Percentiles rank a stretch among this genome's conserved stretches.
Evolutionary conservation across 2,797 vertebrate species (phyloP).

Genomic region (Coccyzus lansbergi): DNA sequence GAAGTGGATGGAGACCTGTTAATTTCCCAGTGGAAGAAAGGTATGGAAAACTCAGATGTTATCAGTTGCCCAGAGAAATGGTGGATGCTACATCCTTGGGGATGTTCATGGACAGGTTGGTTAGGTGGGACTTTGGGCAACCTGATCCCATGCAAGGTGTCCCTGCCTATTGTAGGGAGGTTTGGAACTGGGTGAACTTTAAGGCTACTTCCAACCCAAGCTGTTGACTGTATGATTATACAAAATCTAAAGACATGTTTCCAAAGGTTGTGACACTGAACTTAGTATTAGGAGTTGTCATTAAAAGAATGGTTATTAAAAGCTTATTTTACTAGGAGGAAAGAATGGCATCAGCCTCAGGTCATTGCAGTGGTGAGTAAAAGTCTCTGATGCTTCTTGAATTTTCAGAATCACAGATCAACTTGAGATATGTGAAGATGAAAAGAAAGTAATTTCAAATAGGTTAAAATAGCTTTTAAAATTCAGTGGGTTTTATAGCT

Average conservation of each 20-base stretch:
- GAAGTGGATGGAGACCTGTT: not conserved
- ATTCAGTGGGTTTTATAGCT: slow-evolving; percentile 16
- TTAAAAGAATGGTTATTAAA: not conserved
- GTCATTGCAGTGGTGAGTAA: not conserved
- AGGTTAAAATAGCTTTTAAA: slow-evolving; percentile 46
- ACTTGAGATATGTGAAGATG: not conserved
- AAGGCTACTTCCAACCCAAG: too few relatives aligned
- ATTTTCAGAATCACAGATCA: not conserved
- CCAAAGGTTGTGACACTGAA: not conserved
- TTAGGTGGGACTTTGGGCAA: too few relatives aligned
- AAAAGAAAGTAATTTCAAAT: not conserved
- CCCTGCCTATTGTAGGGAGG: too few relatives aligned
- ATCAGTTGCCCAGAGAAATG: not conserved
- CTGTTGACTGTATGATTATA: too few relatives aligned
- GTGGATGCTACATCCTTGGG: too few relatives aligned
- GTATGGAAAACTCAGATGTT: not conserved
- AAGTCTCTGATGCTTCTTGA: not conserved
- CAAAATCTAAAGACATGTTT: not conserved
- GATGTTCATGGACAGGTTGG: too few relatives aligned
- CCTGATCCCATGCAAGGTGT: too few relatives aligned
- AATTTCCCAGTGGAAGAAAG: not conserved
- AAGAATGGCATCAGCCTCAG: not conserved
- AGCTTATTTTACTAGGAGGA: not conserved
- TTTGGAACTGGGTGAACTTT: too few relatives aligned
- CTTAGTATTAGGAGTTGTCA: not conserved